Evolutionary conservation across 2,797 vertebrate species (phyloP).

Genomic region (Liparis tanakae): DNA sequence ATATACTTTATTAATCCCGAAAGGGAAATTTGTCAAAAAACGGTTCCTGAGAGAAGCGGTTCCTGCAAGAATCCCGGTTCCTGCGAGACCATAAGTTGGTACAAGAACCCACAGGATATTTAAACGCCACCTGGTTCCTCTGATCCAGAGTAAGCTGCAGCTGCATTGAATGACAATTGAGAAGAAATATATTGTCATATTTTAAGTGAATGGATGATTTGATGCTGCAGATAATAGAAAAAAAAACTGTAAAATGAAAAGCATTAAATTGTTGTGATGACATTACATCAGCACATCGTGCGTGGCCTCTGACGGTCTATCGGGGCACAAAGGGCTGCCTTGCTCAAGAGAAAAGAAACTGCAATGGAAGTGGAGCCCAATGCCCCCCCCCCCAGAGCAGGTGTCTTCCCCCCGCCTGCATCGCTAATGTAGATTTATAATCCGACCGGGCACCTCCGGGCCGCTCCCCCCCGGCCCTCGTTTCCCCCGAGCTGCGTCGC

Average conservation of each 20-base stretch:
- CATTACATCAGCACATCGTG: too few relatives aligned
- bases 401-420: constrained; percentile 49
- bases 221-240: background rate
- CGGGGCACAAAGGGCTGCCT: constrained; percentile 1
- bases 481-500: constrained; percentile 24
- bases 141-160: background rate
- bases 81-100: background rate
- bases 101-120: background rate
- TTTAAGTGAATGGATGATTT: background rate
- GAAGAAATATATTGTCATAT: background rate
- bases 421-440: constrained; percentile 56
- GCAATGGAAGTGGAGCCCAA: constrained; percentile 16
- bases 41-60: too few relatives aligned
- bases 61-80: background rate
- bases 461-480: constrained; percentile 1
- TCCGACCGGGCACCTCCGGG: constrained; percentile 14
- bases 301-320: background rate
- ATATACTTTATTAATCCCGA: too few relatives aligned
- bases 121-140: background rate
- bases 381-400: constrained; percentile 42
- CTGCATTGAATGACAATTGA: background rate
- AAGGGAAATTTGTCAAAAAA: too few relatives aligned
- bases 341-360: constrained; percentile 10
- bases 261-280: background rate
- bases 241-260: background rate